Conservation (phyloP, 2,797 vertebrate genomes). For the Capromys pilorides region DNA sequence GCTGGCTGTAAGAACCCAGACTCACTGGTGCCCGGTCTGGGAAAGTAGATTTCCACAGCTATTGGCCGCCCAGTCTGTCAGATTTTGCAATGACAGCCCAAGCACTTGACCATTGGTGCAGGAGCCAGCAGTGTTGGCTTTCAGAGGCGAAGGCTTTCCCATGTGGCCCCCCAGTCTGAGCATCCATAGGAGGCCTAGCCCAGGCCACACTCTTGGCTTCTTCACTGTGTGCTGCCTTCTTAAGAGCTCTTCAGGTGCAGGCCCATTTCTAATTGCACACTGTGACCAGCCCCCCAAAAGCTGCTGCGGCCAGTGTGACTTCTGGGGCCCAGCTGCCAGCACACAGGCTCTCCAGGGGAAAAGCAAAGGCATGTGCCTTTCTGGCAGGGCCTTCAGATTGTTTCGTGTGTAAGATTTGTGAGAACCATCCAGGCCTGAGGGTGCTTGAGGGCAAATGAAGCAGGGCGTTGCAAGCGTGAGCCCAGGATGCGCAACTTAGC, state of each 20-base stretch:
- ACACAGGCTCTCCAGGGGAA: not conserved
- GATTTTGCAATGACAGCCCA: fast-evolving
- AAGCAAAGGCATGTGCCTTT: not conserved
- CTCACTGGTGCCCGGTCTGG: not conserved
- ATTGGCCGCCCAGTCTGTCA: not conserved
- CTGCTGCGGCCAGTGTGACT: not conserved
- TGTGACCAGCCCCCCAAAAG: fast-evolving
- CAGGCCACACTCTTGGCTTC: not conserved
- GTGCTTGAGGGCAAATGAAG: not conserved
- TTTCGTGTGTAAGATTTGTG: not conserved
- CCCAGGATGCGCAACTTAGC: not conserved
- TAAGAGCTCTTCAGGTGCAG: not conserved
- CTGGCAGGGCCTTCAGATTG: not conserved
- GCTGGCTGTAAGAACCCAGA: not conserved
- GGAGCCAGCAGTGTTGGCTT: not conserved
- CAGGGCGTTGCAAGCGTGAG: not conserved
- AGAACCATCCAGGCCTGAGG: not conserved
- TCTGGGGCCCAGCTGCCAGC: not conserved
- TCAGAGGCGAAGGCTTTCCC: not conserved
- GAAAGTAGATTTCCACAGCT: not conserved
- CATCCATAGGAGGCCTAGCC: not conserved
- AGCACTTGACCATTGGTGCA: not conserved
- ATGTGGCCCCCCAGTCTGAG: not conserved
- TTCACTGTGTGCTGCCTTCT: not conserved
- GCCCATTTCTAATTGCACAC: not conserved